A percentile compares a stretch with the other conserved stretches of the same genome.
phyloP scores from a whole-genome alignment of 2,113 vertebrate genomes.

The Atractosteus spatula region DNA sequence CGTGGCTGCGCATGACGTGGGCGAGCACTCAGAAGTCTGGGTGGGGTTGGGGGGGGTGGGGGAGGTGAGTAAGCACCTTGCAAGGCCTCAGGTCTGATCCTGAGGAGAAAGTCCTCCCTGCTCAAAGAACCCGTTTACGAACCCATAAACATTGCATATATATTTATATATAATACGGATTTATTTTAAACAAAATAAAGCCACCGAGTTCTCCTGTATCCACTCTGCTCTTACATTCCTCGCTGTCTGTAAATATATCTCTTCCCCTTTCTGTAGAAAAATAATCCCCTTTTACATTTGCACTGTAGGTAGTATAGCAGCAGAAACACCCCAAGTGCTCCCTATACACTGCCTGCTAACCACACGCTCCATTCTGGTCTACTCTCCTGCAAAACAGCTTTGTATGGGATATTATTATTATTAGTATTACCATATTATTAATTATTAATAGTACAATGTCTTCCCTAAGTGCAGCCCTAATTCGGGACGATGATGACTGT shows the following conservation, averaged over 20 bases:
- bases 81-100: slow-evolving; percentile 57
- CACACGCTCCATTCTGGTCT: too few species aligned
- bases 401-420: too few species aligned
- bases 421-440: too few species aligned
- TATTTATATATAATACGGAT: slow-evolving; percentile 14
- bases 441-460: too few species aligned
- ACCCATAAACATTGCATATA: slow-evolving; percentile 60
- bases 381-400: too few species aligned
- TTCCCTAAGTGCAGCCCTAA: too few species aligned
- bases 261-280: slow-evolving; percentile 42
- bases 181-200: slow-evolving; percentile 34
- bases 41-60: background rate
- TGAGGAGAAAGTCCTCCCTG: slow-evolving; percentile 53
- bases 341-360: too few species aligned
- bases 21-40: background rate
- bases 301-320: slow-evolving; percentile 29
- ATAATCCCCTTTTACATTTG: slow-evolving; percentile 32
- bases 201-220: too few species aligned
- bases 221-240: slow-evolving; percentile 57
- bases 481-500: too few species aligned
- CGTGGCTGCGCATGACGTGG: too few species aligned
- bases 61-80: slow-evolving; percentile 48
- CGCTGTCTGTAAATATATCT: slow-evolving; percentile 51
- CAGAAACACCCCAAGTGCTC: background rate
- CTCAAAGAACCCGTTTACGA: slow-evolving; percentile 37